phyloP scores from a whole-genome alignment of 2,113 vertebrate species.

The Dermatemys mawii region DNA sequence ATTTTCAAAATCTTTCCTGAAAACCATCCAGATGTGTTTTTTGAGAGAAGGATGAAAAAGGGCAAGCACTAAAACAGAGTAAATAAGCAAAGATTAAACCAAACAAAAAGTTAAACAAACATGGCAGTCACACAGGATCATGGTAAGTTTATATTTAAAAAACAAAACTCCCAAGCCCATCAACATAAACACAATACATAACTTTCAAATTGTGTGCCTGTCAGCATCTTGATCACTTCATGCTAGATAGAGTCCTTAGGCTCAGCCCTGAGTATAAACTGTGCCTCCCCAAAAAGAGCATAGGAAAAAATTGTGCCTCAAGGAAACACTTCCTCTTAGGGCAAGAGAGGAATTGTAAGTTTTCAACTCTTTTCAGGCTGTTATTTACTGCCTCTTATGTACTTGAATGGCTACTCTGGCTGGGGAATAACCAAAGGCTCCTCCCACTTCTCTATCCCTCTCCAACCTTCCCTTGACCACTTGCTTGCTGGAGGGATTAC shows the following conservation, averaged over 20 bases:
- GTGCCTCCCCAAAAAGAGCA: background rate
- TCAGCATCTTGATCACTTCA: background rate
- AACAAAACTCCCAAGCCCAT: background rate
- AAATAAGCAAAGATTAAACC: background rate
- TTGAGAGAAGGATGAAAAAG: background rate
- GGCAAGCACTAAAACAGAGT: background rate
- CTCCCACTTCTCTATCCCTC: too few species aligned
- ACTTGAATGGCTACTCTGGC: background rate
- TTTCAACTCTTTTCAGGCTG: background rate
- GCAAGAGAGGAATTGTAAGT: background rate
- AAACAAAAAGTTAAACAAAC: background rate
- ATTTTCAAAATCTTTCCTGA: background rate
- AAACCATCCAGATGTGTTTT: background rate
- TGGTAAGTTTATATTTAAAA: background rate
- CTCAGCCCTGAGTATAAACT: background rate
- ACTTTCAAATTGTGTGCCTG: background rate
- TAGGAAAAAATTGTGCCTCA: background rate
- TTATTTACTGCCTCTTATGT: background rate
- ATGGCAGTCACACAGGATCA: background rate
- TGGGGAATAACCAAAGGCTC: too few species aligned
- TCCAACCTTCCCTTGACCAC: background rate
- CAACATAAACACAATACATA: background rate
- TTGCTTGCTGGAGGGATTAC: too few species aligned
- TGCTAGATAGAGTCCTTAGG: background rate
- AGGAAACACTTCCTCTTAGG: background rate